Evolutionary conservation across 2,113 vertebrate species (phyloP).

Genomic region (Rutilus rutilus): DNA sequence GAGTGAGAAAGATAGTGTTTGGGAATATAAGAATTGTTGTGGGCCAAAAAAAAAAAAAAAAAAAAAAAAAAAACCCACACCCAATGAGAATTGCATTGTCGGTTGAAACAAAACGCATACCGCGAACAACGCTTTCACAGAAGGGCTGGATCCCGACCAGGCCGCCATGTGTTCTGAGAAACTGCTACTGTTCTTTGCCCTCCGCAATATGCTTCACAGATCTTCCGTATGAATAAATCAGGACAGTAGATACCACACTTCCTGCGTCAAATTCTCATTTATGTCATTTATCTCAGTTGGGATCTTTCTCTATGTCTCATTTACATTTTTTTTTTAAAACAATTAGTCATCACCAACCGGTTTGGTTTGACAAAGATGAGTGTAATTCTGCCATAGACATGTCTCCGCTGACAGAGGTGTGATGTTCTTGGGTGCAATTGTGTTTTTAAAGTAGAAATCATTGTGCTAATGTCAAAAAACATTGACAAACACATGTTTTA

Average conservation of each 20-base stretch:
- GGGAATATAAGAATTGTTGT: not conserved
- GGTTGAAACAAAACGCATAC: not conserved
- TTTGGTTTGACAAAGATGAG: constrained; percentile 40
- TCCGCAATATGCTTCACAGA: constrained; percentile 29
- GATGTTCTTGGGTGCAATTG: not conserved
- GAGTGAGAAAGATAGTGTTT: not conserved
- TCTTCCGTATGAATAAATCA: constrained; percentile 3
- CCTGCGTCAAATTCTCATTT: constrained; percentile 1
- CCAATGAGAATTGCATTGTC: not conserved
- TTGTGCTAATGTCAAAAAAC: constrained; percentile 1
- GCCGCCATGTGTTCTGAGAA: constrained; percentile 26
- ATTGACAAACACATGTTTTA: constrained; percentile 8
- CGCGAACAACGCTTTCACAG: constrained; percentile 19
- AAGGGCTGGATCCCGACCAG: constrained; percentile 46
- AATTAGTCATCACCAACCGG: constrained; percentile 41
- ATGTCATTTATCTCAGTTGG: constrained; percentile 12
- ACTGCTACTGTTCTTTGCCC: not conserved
- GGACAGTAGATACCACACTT: constrained; percentile 1
- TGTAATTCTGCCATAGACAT: not conserved
- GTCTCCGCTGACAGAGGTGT: constrained; percentile 12
- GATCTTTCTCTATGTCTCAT: constrained; percentile 17
- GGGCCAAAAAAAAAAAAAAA: constrained; percentile 64
- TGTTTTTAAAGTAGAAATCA: constrained; percentile 1
- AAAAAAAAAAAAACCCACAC: constrained; percentile 53
- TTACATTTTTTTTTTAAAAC: constrained; percentile 16